A percentile compares a stretch with the other conserved stretches of the same genome.
Evolutionary conservation across 2,113 vertebrate genomes (phyloP).

Genomic region (Takifugu bimaculatus): DNA sequence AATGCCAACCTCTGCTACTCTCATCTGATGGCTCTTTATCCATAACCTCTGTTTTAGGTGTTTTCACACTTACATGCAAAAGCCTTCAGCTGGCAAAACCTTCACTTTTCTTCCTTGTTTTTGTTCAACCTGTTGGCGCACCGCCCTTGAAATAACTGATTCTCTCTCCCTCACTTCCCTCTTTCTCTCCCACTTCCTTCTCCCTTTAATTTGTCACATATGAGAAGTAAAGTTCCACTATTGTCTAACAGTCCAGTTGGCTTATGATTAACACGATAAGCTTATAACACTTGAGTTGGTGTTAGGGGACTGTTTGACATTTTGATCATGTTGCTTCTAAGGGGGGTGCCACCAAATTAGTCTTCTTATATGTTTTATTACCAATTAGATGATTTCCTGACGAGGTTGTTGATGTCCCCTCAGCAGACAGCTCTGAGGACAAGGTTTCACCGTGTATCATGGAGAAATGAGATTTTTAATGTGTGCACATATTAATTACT

Average conservation of each 20-base stretch:
- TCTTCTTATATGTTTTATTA: slow-evolving; percentile 16
- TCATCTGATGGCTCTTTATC: background rate
- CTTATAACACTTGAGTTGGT: slow-evolving; percentile 17
- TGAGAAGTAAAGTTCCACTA: slow-evolving; percentile 3
- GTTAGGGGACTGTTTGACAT: slow-evolving; percentile 14
- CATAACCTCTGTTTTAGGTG: background rate
- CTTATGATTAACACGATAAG: background rate
- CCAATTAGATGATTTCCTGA: background rate
- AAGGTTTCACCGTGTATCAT: background rate
- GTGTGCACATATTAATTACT: background rate
- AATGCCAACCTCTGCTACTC: slow-evolving; percentile 36
- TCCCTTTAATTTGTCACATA: slow-evolving; percentile 1
- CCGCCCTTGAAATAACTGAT: slow-evolving; percentile 27
- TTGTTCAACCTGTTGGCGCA: background rate
- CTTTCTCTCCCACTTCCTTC: slow-evolving; percentile 34
- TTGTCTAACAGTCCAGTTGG: background rate
- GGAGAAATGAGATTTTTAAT: background rate
- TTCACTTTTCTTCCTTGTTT: background rate
- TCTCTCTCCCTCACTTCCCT: slow-evolving; percentile 11
- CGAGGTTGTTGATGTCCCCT: too few relatives aligned
- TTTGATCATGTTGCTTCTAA: slow-evolving; percentile 6
- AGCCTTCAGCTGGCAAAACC: slow-evolving; percentile 6
- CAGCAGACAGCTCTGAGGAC: background rate
- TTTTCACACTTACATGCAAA: slow-evolving; percentile 1
- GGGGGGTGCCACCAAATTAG: slow-evolving; percentile 35